Base-by-base conservation (phyloP, 2,797 vertebrate genomes). In the Mastacembelus armatus region DNA sequence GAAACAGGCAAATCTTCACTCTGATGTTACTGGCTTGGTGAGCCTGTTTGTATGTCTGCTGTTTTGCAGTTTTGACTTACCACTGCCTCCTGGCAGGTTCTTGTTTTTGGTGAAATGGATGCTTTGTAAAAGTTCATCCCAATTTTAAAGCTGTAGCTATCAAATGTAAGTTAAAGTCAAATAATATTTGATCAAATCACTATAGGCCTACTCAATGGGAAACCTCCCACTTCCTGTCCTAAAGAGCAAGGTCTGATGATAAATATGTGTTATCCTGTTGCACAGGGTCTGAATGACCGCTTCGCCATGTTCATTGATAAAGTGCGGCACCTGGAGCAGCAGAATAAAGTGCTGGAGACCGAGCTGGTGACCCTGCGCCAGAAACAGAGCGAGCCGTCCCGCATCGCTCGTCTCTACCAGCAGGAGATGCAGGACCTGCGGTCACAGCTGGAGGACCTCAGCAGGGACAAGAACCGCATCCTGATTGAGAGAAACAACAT, bases 281-380 rank as follows among this genome's bases (percentile, higher is more conserved):
- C 16, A 0, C 4, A 89, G 89, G 96, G 95, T 40, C 94, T 98
- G 62, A 97, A 97, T 36, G 96, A 97, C 86, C 95, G 96, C 80
- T 97, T 98, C 43, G 96, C 96, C 1, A 93, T 94, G 81, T 98
- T 97, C 92, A 96, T 97, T 40, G 96, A 98, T 47, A 94, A 95
- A 78, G 96, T 97, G 66, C 94, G 94, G 36, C 92, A 93, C 81
- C 88, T 98, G 87, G 96, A 98, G 90, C 96, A 96, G 90, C 95
- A 96, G 79, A 96, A 97, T 72, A 93, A 94, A 47, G 87, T 91
- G n/a, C 69, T 97, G 85, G 95, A 96, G 88, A 86, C 91, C 7
- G 96, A 98, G 91, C 88, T 98, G 85, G 79, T 88, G 15, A 91
- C 90, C 1, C 91, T 96, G 84, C 89, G 96, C 54, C 94, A 96